phyloP scores from a whole-genome alignment of 30 jellyfish, hydroid and myxozoan species.

The Aurelia coerulea region DNA sequence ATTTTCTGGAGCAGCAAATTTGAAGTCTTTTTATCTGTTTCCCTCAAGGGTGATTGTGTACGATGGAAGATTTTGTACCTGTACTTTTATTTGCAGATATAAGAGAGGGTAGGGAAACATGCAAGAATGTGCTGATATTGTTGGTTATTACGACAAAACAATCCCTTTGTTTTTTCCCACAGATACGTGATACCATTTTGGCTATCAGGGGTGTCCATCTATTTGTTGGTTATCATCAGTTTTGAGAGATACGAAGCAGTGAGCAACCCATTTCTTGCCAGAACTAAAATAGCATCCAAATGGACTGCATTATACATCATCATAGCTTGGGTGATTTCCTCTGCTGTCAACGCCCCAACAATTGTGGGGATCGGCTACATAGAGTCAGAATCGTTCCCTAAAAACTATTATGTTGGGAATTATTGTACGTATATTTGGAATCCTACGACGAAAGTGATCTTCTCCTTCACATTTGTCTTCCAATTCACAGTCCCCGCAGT shows the following conservation, averaged over 20 bases:
- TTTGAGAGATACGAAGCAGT: conserved; percentile 67
- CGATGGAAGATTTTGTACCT: too few species aligned
- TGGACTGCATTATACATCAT: background rate
- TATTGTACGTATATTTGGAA: conserved; percentile 35
- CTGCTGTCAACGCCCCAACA: conserved; percentile 51
- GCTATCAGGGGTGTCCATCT: conserved; percentile 57
- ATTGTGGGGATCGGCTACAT: conserved; percentile 41
- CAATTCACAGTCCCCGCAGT: conserved; percentile 49
- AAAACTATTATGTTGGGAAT: conserved; percentile 50
- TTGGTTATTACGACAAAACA: too few species aligned
- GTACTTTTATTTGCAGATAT: too few species aligned
- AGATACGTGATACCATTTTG: conserved; percentile 44
- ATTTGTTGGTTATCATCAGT: conserved; percentile 58
- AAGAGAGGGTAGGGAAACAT: too few species aligned
- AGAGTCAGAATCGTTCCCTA: background rate
- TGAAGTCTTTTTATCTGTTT: too few species aligned
- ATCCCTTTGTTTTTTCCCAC: too few species aligned
- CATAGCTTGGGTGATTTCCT: conserved; percentile 26
- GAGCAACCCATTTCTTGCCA: conserved; percentile 38
- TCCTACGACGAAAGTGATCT: background rate
- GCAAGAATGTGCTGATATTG: too few species aligned
- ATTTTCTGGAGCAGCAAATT: too few species aligned
- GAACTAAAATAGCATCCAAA: background rate
- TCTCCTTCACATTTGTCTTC: conserved; percentile 16
- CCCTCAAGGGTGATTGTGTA: too few species aligned